Evolutionary conservation across 2,888 invertebrate genomes (phyloP).

Genomic region (Erebia palarica): DNA sequence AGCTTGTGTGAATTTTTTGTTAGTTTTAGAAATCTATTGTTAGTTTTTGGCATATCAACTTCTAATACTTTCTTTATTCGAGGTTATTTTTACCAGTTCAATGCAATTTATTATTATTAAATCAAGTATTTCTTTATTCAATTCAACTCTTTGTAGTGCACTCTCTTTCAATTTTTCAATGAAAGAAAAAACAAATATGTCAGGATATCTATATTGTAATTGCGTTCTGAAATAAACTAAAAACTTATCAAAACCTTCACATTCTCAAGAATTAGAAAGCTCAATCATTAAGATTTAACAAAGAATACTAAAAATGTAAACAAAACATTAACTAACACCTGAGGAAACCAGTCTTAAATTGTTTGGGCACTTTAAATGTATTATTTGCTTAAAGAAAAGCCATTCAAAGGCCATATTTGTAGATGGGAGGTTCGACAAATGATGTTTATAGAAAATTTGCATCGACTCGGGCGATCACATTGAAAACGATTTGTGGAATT

Average conservation of each 20-base stretch:
- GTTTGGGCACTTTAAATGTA: constrained; percentile 21
- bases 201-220: too few species aligned
- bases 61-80: too few species aligned
- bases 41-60: too few species aligned
- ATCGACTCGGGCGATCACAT: constrained; percentile 46
- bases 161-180: too few species aligned
- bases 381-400: constrained; percentile 28
- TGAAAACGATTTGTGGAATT: constrained; percentile 43
- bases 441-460: constrained; percentile 33
- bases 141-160: too few species aligned
- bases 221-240: background rate
- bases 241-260: background rate
- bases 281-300: background rate
- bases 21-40: too few species aligned
- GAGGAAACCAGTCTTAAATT: constrained; percentile 13
- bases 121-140: too few species aligned
- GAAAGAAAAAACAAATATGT: too few species aligned
- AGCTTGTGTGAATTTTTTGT: too few species aligned
- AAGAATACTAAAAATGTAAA: constrained; percentile 10
- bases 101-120: too few species aligned
- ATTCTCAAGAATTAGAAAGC: constrained; percentile 11
- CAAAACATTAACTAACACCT: constrained; percentile 20
- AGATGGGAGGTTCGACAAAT: constrained; percentile 23
- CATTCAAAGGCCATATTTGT: constrained; percentile 33
- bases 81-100: too few species aligned